A percentile compares a stretch with the other conserved stretches of the same genome.
Evolutionary conservation across 2,888 invertebrate genomes (phyloP).

Genomic region (Caenorhabditis sp.): DNA sequence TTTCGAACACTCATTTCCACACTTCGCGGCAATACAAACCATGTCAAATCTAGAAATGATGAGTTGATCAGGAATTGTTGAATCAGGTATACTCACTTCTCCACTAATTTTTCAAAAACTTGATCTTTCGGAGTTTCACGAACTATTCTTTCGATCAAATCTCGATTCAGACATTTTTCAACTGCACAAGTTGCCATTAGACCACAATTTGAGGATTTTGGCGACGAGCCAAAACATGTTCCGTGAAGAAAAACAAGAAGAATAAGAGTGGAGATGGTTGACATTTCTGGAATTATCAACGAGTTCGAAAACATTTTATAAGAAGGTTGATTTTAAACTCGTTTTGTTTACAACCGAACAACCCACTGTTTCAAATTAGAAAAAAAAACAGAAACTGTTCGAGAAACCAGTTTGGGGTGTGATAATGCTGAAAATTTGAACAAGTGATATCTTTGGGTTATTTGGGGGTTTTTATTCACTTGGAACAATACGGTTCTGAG

Average conservation of each 20-base stretch:
- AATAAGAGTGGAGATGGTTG: not conserved
- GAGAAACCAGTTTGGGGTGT: not conserved
- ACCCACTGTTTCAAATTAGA: conserved; percentile 16
- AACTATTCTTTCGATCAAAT: conserved; percentile 30
- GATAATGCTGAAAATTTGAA: too few species aligned
- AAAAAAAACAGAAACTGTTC: not conserved
- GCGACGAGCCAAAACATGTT: conserved; percentile 1
- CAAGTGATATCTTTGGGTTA: too few species aligned
- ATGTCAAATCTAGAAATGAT: conserved; percentile 54
- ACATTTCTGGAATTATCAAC: not conserved
- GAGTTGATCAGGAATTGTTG: too few species aligned
- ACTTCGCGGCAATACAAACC: conserved; percentile 57
- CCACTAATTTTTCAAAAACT: conserved; percentile 45
- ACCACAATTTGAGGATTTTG: conserved; percentile 22
- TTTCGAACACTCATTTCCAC: conserved; percentile 47
- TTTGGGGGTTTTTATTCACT: too few species aligned
- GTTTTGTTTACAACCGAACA: conserved; percentile 14
- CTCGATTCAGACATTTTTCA: conserved; percentile 50
- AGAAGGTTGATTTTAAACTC: conserved; percentile 4
- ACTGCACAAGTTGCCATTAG: conserved; percentile 52
- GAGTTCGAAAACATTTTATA: not conserved
- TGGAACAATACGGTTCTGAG: too few species aligned
- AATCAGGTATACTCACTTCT: conserved; percentile 36
- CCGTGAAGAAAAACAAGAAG: not conserved
- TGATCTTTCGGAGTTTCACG: conserved; percentile 34